Evolutionary conservation across 2,797 vertebrate species (phyloP).

Genomic region (Periparus ater): DNA sequence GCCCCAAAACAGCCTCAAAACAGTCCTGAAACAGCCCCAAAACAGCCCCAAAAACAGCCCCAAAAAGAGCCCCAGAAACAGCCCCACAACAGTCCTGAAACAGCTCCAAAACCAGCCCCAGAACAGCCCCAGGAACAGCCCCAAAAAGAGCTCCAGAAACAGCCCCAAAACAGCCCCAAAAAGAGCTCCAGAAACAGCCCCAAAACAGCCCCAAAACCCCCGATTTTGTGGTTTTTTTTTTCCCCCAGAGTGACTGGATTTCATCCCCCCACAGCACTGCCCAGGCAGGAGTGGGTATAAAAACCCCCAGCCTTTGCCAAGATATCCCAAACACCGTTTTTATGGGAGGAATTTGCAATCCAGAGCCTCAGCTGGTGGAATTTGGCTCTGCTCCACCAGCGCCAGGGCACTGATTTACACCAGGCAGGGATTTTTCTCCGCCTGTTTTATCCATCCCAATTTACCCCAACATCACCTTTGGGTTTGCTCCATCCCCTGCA

Average conservation of each 20-base stretch:
- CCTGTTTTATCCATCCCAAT: not conserved
- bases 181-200: fast-evolving
- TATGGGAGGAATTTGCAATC: not conserved
- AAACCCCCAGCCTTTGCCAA: slow-evolving; percentile 43
- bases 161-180: too few species aligned
- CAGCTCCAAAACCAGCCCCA: too few species aligned
- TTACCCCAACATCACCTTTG: not conserved
- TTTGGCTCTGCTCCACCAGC: not conserved
- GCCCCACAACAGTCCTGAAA: too few species aligned
- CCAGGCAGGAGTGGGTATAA: not conserved
- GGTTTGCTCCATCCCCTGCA: not conserved
- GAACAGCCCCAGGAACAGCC: not conserved
- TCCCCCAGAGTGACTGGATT: not conserved
- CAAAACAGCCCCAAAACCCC: not conserved
- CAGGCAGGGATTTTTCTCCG: not conserved
- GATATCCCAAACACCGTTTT: slow-evolving; percentile 49
- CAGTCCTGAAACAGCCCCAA: too few species aligned
- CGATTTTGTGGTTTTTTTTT: not conserved
- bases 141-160: not conserved
- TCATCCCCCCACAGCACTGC: slow-evolving; percentile 16
- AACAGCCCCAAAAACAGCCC: not conserved
- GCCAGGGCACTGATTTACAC: not conserved
- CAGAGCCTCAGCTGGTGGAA: slow-evolving; percentile 39
- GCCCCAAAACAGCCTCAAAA: too few species aligned
- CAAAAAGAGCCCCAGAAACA: too few species aligned